Base-by-base conservation (phyloP, 2,888 invertebrate species). In the Achlya flavicornis region DNA sequence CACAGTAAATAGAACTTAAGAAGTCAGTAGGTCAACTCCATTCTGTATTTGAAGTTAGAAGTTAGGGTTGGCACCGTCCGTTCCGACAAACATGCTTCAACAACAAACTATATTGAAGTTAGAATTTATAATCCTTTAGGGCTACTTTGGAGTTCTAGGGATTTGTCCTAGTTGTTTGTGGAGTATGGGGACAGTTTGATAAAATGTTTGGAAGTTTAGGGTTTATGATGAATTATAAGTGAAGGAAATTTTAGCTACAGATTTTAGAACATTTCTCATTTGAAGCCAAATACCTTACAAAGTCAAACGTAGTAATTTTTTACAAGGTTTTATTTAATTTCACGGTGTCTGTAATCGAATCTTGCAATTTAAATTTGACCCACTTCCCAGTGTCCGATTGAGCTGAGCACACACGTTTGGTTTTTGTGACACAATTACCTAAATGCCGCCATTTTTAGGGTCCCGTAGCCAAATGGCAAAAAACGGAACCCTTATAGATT, bases 61-160 rank as follows among this genome's bases (percentile, higher is more conserved):
- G 63, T 57, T 59, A 63, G 65, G 64, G 66, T 59, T 66, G 67
- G 64, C 68, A 70, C 61, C 62, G 64, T 63, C 62, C 63, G 63
- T 60, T 41, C 69, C 62, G 66, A 64, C 67, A 38, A 60, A 60
- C 41, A 41, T 26, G 60, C 38, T 58, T 6, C 0, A 59, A 59
- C 41, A 41, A 60, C 41, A 60, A 43, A 60, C 65, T 67, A 62
- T 58, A 35, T 46, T 48, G 59, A 64, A 69, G 62, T 62, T 64
- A 63, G 60, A 66, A 70, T 68, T 66, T 68, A 70, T 65, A 68
- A 70, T 66, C 66, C 64, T 70, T 65, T 66, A 65, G 65, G 61
- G 41, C 41, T 46, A 65, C 64, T 61, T 65, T 61, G 63, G 64
- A 64, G 57, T 53, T 63, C 48, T 58, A 57, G 62, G 63, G 59